Evolutionary conservation across 92 coral and sea anemone species (phyloP).

Genomic region (Porites lobata): DNA sequence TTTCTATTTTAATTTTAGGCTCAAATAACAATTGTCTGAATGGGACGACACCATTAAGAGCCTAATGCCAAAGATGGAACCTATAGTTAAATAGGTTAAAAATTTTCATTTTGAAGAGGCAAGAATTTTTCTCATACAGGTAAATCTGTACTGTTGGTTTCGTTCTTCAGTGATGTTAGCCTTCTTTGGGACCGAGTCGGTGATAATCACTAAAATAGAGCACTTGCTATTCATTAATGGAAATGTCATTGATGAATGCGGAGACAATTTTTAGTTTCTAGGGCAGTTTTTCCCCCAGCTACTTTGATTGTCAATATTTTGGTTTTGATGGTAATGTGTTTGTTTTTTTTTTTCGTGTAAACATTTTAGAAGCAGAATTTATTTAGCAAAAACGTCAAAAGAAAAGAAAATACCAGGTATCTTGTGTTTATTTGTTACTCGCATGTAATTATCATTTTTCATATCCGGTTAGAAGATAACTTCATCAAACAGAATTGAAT

Average conservation of each 20-base stretch:
- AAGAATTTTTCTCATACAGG: neutral
- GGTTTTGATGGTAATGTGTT: neutral
- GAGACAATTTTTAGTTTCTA: neutral
- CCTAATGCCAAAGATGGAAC: neutral
- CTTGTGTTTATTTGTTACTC: neutral
- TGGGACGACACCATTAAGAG: neutral
- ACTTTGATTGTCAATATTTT: neutral
- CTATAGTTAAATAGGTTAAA: too few species aligned
- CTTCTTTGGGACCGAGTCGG: too few species aligned
- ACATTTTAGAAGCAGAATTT: neutral
- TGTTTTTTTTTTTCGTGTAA: neutral
- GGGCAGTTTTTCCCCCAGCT: neutral
- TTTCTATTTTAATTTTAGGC: neutral
- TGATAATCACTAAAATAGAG: too few species aligned
- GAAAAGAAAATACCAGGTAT: neutral
- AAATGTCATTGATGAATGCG: neutral
- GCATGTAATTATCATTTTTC: neutral
- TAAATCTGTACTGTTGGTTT: neutral
- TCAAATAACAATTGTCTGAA: slow-evolving; percentile 2
- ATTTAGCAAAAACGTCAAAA: neutral
- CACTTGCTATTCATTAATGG: too few species aligned
- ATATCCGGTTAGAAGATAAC: neutral
- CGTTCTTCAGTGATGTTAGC: neutral
- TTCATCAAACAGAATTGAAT: neutral
- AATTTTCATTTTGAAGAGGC: neutral